Evolutionary conservation across 53 echinoderm and acorn worm species (phyloP).

Genomic region (Paelopatides confundens): DNA sequence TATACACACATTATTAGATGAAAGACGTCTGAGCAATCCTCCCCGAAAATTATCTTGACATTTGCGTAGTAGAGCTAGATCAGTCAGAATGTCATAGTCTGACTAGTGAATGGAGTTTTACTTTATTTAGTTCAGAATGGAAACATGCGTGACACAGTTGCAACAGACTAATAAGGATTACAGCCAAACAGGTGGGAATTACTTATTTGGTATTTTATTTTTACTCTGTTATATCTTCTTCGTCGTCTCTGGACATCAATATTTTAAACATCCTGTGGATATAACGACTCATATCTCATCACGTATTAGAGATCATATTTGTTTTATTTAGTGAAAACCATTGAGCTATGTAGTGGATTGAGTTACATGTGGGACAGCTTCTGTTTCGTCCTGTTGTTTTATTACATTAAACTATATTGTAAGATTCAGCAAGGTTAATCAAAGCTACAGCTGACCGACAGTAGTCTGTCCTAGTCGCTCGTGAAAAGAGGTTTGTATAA

Average conservation of each 20-base stretch:
- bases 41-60: background rate
- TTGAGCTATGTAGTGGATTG: background rate
- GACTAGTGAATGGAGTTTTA: constrained; percentile 3
- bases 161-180: constrained; percentile 8
- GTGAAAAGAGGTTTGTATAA: too few relatives aligned
- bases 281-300: background rate
- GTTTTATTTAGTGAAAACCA: too few relatives aligned
- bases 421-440: too few relatives aligned
- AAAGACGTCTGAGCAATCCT: background rate
- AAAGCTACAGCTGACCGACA: too few relatives aligned
- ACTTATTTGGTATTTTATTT: background rate
- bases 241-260: background rate
- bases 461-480: too few relatives aligned
- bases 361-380: background rate
- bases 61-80: background rate
- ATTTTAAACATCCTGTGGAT: background rate
- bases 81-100: background rate
- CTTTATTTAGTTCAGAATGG: constrained; percentile 32
- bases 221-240: background rate
- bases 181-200: constrained; percentile 20
- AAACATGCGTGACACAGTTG: constrained; percentile 34
- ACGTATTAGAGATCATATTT: too few relatives aligned
- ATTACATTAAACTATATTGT: too few relatives aligned
- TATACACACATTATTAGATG: constrained; percentile 31
- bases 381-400: background rate